A percentile compares a stretch with the other conserved stretches of the same genome.
Conservation (phyloP, 2,888 invertebrate species). For the Andrena minutula region DNA sequence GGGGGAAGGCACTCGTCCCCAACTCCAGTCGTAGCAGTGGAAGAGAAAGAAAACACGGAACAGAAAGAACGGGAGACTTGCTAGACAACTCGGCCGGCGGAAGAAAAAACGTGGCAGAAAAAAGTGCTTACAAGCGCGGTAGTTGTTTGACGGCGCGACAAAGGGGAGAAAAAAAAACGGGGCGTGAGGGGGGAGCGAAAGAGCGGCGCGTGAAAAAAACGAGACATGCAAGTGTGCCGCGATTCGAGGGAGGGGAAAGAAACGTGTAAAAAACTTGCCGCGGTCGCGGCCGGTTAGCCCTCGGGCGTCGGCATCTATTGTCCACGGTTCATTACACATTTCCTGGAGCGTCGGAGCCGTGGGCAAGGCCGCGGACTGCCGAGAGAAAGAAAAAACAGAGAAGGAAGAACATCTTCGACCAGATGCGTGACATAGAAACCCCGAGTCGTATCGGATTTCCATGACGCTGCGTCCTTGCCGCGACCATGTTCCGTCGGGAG, state of each 20-base stretch:
- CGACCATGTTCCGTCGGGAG: conserved; percentile 42
- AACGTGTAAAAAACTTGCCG: conserved; percentile 44
- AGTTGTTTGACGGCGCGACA: conserved; percentile 27
- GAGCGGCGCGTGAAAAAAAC: conserved; percentile 49
- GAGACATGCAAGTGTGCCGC: conserved; percentile 45
- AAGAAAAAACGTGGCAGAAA: conserved; percentile 38
- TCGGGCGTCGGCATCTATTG: conserved; percentile 53
- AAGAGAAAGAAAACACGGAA: conserved; percentile 13
- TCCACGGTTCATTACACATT: conserved; percentile 63
- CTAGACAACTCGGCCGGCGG: conserved; percentile 39
- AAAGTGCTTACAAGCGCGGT: conserved; percentile 32
- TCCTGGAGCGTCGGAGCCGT: conserved; percentile 29
- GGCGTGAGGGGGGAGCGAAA: conserved; percentile 15
- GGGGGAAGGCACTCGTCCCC: neutral
- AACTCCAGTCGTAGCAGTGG: neutral
- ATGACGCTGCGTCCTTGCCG: conserved; percentile 53
- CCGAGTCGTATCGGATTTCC: conserved; percentile 65
- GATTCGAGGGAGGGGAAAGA: conserved; percentile 28
- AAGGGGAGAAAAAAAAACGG: neutral
- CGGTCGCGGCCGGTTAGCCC: conserved; percentile 41
- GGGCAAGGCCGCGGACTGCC: neutral
- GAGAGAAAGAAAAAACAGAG: neutral
- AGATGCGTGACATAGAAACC: conserved; percentile 61
- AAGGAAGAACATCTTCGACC: conserved; percentile 46
- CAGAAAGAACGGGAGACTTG: conserved; percentile 13